A percentile compares a stretch with the other conserved stretches of the same genome.
Conservation (phyloP, 2,113 vertebrate species). For the Corythoichthys haematopterus region DNA sequence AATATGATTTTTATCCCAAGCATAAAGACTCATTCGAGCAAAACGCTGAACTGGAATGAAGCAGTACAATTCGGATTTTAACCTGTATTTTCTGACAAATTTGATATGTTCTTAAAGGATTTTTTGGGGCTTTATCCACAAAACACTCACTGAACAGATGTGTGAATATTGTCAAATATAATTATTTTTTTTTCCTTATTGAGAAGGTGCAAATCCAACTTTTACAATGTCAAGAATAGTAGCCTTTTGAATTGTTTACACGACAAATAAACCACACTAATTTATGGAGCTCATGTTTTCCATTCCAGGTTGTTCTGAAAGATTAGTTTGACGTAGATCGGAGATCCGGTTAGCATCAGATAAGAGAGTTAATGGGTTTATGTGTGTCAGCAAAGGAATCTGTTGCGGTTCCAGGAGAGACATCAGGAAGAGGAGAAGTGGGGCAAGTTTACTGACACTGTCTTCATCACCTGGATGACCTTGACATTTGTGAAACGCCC, state of each 20-base stretch:
- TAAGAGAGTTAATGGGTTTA: constrained; percentile 70
- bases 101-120: not conserved
- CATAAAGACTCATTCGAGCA: not conserved
- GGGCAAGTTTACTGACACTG: constrained; percentile 39
- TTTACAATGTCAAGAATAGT: constrained; percentile 23
- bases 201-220: not conserved
- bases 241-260: constrained; percentile 41
- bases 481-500: constrained; percentile 45
- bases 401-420: constrained; percentile 54
- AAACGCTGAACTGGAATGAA: not conserved
- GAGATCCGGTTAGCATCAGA: constrained; percentile 63
- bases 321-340: constrained; percentile 60
- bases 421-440: constrained; percentile 20
- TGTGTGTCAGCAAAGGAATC: constrained; percentile 69
- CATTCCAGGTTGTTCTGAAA: constrained; percentile 60
- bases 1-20: constrained; percentile 10
- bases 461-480: constrained; percentile 58
- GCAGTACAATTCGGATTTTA: not conserved
- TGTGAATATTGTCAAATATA: not conserved
- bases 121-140: not conserved
- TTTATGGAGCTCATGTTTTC: constrained; percentile 64
- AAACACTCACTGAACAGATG: not conserved
- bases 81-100: not conserved
- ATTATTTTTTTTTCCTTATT: too few species aligned
- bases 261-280: constrained; percentile 30